Evolutionary conservation across 1,140 invertebrate species (phyloP).

Genomic region (Bombus waltoni): DNA sequence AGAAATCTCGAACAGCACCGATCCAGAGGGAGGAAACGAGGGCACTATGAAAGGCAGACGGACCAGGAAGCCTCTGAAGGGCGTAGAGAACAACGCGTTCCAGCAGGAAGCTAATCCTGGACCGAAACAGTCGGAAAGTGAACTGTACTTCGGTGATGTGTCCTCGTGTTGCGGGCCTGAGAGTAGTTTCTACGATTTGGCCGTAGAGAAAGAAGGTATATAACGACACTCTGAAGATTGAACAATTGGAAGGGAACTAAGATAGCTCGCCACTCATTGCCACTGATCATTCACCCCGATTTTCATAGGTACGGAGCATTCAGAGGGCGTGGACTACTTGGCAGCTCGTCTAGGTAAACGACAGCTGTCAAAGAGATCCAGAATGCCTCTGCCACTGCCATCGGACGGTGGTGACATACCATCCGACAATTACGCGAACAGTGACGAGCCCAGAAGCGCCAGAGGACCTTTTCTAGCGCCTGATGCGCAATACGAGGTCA

Average conservation of each 20-base stretch:
- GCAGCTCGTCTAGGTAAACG: slow-evolving; percentile 82
- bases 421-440: slow-evolving; percentile 76
- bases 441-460: slow-evolving; percentile 71
- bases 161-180: slow-evolving; percentile 89
- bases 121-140: slow-evolving; percentile 85
- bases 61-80: slow-evolving; percentile 76
- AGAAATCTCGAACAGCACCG: slow-evolving; percentile 76
- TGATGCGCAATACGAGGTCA: slow-evolving; percentile 86
- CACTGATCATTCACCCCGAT: not conserved
- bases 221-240: not conserved
- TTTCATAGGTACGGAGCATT: slow-evolving; percentile 62
- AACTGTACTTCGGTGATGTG: slow-evolving; percentile 93
- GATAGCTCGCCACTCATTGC: not conserved
- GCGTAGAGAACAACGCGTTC: slow-evolving; percentile 87
- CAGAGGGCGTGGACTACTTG: slow-evolving; percentile 84
- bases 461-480: slow-evolving; percentile 83
- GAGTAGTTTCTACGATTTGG: slow-evolving; percentile 80
- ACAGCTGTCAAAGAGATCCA: slow-evolving; percentile 84
- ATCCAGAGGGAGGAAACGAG: slow-evolving; percentile 76
- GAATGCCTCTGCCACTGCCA: slow-evolving; percentile 84
- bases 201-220: slow-evolving; percentile 79
- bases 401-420: slow-evolving; percentile 66
- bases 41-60: slow-evolving; percentile 74
- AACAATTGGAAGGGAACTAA: not conserved
- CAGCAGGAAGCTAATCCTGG: slow-evolving; percentile 77